phyloP scores from a whole-genome alignment of 92 coral and sea anemone species.

The Pocillopora grandis region DNA sequence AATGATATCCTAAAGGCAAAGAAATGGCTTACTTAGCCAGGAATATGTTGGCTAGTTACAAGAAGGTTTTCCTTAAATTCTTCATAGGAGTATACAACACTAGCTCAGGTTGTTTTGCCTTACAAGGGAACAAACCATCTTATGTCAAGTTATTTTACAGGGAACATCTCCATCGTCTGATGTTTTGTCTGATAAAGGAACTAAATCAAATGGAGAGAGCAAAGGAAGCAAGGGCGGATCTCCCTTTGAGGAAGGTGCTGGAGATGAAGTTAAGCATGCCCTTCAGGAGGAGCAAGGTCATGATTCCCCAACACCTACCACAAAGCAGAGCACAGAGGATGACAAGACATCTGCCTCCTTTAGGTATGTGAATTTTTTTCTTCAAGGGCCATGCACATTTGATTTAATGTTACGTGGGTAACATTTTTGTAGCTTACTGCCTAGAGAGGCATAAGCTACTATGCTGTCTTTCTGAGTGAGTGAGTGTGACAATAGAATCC shows the following conservation, averaged over 20 bases:
- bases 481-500: too few species aligned
- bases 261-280: conserved; percentile 74
- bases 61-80: too few species aligned
- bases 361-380: conserved; percentile 55
- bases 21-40: too few species aligned
- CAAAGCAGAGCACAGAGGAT: conserved; percentile 62
- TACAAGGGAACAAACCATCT: neutral
- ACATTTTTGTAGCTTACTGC: neutral
- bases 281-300: conserved; percentile 80
- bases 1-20: too few species aligned
- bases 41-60: too few species aligned
- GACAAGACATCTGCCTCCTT: conserved; percentile 65
- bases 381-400: neutral
- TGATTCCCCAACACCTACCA: conserved; percentile 77
- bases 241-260: conserved; percentile 94
- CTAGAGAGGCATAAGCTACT: too few species aligned
- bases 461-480: too few species aligned
- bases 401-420: neutral
- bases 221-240: conserved; percentile 66
- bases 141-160: neutral
- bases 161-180: conserved; percentile 31
- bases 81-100: too few species aligned
- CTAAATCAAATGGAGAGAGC: conserved; percentile 18
- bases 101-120: too few species aligned
- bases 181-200: conserved; percentile 33